phyloP scores from a whole-genome alignment of 2,113 vertebrate genomes.

The Protomyctophum bolini region DNA sequence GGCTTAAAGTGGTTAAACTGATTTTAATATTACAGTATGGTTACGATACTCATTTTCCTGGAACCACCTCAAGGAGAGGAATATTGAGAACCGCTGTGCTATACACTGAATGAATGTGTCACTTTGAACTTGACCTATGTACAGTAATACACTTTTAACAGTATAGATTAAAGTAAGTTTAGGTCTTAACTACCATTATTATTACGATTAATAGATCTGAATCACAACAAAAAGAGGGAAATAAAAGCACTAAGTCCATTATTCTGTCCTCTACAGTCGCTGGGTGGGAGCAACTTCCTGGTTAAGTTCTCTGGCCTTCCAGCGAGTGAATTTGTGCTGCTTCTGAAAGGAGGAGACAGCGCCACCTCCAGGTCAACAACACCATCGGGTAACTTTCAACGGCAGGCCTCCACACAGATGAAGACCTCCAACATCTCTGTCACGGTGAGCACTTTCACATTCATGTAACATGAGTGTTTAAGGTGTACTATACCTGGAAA shows the following conservation, averaged over 20 bases:
- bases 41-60: too few relatives aligned
- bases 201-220: neutral
- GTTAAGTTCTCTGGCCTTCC: conserved; percentile 61
- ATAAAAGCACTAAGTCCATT: neutral
- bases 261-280: conserved; percentile 29
- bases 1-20: too few relatives aligned
- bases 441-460: conserved; percentile 52
- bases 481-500: neutral
- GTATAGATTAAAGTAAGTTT: too few relatives aligned
- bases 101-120: too few relatives aligned
- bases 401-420: conserved; percentile 69
- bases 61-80: too few relatives aligned
- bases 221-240: neutral
- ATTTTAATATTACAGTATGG: too few relatives aligned
- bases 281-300: conserved; percentile 50
- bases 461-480: too few relatives aligned
- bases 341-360: conserved; percentile 56
- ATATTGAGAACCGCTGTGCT: too few relatives aligned
- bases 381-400: conserved; percentile 53
- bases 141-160: too few relatives aligned
- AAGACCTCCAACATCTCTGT: conserved; percentile 63
- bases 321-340: conserved; percentile 57
- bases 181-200: neutral
- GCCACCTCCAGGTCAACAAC: conserved; percentile 23
- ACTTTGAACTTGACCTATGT: too few relatives aligned